Conservation (phyloP, 1,140 invertebrate genomes). For the Nomia melanderi region DNA sequence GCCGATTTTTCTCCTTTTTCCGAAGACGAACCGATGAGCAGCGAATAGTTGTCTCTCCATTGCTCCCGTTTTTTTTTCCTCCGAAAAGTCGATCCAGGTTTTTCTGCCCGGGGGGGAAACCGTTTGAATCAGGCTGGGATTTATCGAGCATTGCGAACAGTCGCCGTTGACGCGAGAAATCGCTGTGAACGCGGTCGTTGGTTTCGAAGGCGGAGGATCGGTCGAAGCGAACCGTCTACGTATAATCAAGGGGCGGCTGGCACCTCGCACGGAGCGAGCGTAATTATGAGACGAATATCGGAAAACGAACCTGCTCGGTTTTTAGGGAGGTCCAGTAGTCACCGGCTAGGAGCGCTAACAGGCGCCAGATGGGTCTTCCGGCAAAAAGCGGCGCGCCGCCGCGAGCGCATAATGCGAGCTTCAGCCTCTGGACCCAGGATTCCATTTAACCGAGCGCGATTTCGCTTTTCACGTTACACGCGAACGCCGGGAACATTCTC, state of each 20-base stretch:
- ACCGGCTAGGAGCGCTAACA: constrained; percentile 17
- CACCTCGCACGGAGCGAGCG: not conserved
- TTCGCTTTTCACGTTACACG: constrained; percentile 26
- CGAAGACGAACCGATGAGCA: not conserved
- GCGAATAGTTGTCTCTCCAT: constrained; percentile 11
- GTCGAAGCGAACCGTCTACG: not conserved
- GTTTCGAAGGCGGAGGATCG: not conserved
- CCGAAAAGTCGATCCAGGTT: too few species aligned
- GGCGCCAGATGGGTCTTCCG: constrained; percentile 41
- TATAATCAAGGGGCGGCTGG: not conserved
- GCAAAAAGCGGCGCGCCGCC: constrained; percentile 40
- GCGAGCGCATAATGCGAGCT: constrained; percentile 52
- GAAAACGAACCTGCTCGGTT: constrained; percentile 43
- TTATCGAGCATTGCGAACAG: too few species aligned
- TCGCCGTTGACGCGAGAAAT: too few species aligned
- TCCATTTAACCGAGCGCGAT: constrained; percentile 35
- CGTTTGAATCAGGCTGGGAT: too few species aligned
- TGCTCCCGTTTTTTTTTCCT: too few species aligned
- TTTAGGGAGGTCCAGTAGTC: constrained; percentile 31
- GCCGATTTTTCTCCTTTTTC: too few species aligned
- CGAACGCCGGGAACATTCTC: constrained; percentile 11
- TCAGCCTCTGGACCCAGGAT: constrained; percentile 36
- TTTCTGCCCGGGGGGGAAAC: too few species aligned
- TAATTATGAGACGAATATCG: constrained; percentile 30
- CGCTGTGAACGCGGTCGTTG: not conserved